phyloP scores from a whole-genome alignment of 2,113 vertebrate species.

The Meriones unguiculatus region DNA sequence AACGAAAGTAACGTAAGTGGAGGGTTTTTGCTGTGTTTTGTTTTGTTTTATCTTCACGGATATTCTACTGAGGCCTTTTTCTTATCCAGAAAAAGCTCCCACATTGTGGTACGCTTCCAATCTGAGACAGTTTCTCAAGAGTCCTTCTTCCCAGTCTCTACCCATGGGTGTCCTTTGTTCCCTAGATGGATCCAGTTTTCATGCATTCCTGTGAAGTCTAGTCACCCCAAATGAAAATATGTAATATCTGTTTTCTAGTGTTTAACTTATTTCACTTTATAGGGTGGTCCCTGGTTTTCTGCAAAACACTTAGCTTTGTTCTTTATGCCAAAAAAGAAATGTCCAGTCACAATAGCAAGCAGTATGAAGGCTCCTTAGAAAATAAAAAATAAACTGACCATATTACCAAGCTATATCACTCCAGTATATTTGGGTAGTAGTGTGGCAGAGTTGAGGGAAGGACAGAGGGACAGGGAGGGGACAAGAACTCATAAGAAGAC shows the following conservation, averaged over 20 bases:
- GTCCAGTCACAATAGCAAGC: background rate
- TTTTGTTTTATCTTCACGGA: constrained; percentile 5
- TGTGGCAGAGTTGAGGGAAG: too few relatives aligned
- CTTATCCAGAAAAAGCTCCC: background rate
- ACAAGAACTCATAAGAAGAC: too few relatives aligned
- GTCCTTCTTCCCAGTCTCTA: background rate
- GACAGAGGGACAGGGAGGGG: too few relatives aligned
- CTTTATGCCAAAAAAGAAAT: background rate
- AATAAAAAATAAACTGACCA: background rate
- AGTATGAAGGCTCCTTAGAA: background rate
- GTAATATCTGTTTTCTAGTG: background rate
- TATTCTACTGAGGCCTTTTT: background rate
- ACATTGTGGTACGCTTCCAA: background rate
- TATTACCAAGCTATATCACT: background rate
- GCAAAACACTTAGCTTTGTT: background rate
- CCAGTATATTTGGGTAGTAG: background rate
- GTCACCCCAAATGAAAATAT: background rate
- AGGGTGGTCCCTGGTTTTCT: background rate
- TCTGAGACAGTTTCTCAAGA: background rate
- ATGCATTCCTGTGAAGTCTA: background rate
- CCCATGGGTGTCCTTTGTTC: background rate
- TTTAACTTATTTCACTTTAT: background rate
- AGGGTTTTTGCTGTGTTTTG: background rate
- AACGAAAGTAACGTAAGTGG: background rate
- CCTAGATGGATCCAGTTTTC: background rate